Conservation (phyloP, 2,113 vertebrate species). For the Chaenogobius annularis region DNA sequence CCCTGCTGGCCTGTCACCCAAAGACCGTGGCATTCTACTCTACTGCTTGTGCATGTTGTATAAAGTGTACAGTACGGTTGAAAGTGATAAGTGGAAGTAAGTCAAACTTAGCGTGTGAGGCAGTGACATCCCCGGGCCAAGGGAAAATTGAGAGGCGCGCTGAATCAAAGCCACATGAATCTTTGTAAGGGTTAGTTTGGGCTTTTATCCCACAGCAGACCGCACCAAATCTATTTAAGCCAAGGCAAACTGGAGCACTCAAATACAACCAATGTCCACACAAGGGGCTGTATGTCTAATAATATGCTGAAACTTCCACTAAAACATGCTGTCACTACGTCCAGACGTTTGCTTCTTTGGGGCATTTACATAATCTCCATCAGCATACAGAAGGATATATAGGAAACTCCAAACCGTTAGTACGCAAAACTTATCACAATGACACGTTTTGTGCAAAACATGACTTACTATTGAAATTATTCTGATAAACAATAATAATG, state of each 20-base stretch:
- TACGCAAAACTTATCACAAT: too few species aligned
- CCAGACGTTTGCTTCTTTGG: background rate
- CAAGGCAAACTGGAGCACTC: constrained; percentile 2
- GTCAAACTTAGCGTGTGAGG: constrained; percentile 12
- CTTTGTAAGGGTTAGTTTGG: constrained; percentile 11
- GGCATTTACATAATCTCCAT: background rate
- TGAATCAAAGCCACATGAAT: constrained; percentile 14
- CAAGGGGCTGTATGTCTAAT: background rate
- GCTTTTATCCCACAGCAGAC: constrained; percentile 5
- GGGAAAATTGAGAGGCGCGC: constrained; percentile 8
- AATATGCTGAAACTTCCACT: background rate
- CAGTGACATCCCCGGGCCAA: constrained; percentile 8
- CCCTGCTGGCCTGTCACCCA: constrained; percentile 50
- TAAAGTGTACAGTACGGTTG: background rate
- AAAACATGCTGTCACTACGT: background rate
- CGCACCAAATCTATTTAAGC: constrained; percentile 10
- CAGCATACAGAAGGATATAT: background rate
- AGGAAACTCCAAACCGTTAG: background rate
- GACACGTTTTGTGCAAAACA: too few species aligned
- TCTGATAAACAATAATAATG: too few species aligned
- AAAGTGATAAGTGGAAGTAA: background rate
- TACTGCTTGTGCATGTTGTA: background rate
- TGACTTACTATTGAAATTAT: too few species aligned
- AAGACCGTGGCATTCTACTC: constrained; percentile 27
- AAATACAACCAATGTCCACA: constrained; percentile 1